Evolutionary conservation across 2,113 vertebrate species (phyloP).

Genomic region (Apodemus sylvaticus): DNA sequence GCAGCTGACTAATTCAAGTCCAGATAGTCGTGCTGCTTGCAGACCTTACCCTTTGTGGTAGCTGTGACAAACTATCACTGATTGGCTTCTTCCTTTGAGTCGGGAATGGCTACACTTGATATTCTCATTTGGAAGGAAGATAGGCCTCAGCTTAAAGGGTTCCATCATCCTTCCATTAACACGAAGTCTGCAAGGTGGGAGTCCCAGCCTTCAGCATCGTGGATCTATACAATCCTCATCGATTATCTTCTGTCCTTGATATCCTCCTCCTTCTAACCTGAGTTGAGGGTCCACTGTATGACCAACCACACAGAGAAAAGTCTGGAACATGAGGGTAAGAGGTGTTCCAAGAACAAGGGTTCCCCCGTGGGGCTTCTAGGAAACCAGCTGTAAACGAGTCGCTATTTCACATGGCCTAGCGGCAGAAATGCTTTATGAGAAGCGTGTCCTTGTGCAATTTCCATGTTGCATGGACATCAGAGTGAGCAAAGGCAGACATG

Average conservation of each 20-base stretch:
- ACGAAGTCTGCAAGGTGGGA: no score
- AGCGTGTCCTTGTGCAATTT: no score
- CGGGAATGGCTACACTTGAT: fast-evolving
- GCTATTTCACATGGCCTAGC: not conserved
- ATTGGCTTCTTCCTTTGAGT: not conserved
- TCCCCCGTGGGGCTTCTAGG: not conserved
- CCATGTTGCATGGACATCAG: no score
- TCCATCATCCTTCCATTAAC: not conserved
- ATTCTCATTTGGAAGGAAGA: not conserved
- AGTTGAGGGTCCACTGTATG: not conserved
- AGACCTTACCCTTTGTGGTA: not conserved
- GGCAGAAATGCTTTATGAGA: not conserved
- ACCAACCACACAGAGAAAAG: not conserved
- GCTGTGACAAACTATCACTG: not conserved
- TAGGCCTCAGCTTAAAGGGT: not conserved
- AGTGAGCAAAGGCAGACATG: not conserved
- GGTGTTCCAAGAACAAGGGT: no score
- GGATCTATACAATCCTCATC: fast-evolving
- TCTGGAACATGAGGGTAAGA: fast-evolving
- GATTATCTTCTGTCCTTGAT: not conserved
- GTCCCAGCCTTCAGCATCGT: not conserved
- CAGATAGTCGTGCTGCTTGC: not conserved
- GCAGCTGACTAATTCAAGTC: not conserved
- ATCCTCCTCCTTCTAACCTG: not conserved
- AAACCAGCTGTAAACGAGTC: not conserved